phyloP scores from a whole-genome alignment of 2,888 invertebrate genomes.

The Hypsopygia costalis region DNA sequence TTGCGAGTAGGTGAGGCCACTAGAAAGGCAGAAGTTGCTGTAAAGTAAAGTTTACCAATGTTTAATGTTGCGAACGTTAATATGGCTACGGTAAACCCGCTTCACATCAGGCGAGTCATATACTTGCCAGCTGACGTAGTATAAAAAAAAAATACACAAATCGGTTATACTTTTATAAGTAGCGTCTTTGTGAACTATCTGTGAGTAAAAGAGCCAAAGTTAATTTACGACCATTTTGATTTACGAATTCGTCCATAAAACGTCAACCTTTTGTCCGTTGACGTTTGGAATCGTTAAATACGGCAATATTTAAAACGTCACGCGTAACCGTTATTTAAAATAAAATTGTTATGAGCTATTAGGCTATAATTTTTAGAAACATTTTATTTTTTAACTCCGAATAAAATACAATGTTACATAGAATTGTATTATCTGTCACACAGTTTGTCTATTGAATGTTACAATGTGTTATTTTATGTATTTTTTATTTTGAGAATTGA shows the following conservation, averaged over 20 bases:
- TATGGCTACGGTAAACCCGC: too few relatives aligned
- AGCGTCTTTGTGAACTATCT: too few relatives aligned
- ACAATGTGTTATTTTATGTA: background rate
- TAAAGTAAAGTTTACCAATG: too few relatives aligned
- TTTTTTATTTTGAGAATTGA: too few relatives aligned
- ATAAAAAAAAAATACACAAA: too few relatives aligned
- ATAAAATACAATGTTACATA: conserved; percentile 42
- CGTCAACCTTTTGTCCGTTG: conserved; percentile 60
- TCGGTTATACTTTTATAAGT: too few relatives aligned
- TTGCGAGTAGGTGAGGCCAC: too few relatives aligned
- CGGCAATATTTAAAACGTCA: conserved; percentile 64
- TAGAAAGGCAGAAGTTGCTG: too few relatives aligned
- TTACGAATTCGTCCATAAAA: conserved; percentile 57
- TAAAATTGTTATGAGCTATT: conserved; percentile 43
- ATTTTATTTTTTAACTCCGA: conserved; percentile 19
- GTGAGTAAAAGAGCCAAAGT: conserved; percentile 18
- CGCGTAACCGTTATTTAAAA: conserved; percentile 64
- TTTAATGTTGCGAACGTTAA: too few relatives aligned
- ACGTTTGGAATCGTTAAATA: conserved; percentile 65
- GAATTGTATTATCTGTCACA: conserved; percentile 12
- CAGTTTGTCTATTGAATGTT: conserved; percentile 3
- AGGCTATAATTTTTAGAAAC: conserved; percentile 30
- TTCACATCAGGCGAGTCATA: too few relatives aligned
- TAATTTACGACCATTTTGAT: conserved; percentile 63
- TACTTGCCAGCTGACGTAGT: too few relatives aligned